These are phyloP conservation scores for Trichopoda pennipes DNA, from an alignment of 2,888 invertebrate species.

Conservation along the genomic window DNA sequence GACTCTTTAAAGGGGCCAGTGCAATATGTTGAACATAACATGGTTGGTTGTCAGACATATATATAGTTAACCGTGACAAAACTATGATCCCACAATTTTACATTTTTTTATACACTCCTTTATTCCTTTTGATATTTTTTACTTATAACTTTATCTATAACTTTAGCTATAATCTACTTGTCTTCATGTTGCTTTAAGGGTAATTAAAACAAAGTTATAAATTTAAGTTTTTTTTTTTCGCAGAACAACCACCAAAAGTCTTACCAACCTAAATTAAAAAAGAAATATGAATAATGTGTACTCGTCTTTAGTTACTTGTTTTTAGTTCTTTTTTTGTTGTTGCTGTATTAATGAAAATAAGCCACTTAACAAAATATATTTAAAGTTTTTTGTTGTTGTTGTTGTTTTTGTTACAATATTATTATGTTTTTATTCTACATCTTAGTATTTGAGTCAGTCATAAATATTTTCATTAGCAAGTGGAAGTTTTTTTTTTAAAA, in stretches of 20 bases:
- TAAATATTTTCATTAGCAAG: conserved; percentile 81
- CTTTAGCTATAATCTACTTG: no score
- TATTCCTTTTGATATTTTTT: no score
- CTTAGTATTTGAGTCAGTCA: conserved; percentile 71
- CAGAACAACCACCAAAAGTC: conserved; percentile 12
- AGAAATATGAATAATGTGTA: background rate
- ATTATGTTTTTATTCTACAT: background rate
- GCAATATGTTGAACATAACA: no score
- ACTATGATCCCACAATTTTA: no score
- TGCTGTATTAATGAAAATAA: conserved; percentile 9
- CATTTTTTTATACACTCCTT: no score
- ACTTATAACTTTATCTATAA: no score
- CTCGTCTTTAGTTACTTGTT: background rate
- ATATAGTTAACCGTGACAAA: no score
- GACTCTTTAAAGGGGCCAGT: no score
- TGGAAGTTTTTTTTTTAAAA: conserved; percentile 75
- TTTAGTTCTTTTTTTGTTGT: background rate
- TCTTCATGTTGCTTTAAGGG: background rate
- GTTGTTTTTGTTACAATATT: conserved; percentile 3
- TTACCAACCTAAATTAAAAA: conserved; percentile 13
- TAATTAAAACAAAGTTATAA: background rate
- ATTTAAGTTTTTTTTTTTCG: background rate
- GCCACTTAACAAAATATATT: conserved; percentile 54
- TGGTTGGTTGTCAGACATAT: no score
- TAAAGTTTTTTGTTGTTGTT: conserved; percentile 41